These are phyloP conservation scores for Capricornis sumatraensis DNA, from an alignment of 2,113 vertebrate species.

Conservation along the genomic window DNA sequence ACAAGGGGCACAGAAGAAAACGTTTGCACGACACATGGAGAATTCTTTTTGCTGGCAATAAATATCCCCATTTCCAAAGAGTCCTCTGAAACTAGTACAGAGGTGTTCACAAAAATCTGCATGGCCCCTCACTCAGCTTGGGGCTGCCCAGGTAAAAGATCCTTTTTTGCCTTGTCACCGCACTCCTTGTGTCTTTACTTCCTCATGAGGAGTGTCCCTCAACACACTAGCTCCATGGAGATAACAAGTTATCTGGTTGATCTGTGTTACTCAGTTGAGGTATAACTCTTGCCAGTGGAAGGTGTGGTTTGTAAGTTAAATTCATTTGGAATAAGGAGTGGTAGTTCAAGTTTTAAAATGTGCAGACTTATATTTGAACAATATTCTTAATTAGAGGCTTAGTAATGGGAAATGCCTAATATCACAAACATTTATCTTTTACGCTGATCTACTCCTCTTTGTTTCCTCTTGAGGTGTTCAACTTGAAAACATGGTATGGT, in stretches of 20 bases:
- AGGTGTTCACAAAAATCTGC: not conserved
- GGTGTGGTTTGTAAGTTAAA: not conserved
- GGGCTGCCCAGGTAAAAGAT: not conserved
- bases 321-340: not conserved
- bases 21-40: not conserved
- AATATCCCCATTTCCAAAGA: not conserved
- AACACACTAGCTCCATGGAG: not conserved
- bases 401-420: not conserved
- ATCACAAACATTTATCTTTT: not conserved
- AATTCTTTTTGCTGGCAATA: conserved; percentile 2
- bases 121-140: not conserved
- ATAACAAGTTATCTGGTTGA: not conserved
- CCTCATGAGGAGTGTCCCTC: not conserved
- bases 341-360: conserved; percentile 6
- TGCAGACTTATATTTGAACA: not conserved
- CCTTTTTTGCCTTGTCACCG: not conserved
- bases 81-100: not conserved
- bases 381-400: conserved; percentile 13
- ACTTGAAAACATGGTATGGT: not conserved
- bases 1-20: conserved; percentile 1
- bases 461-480: not conserved
- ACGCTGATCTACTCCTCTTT: not conserved
- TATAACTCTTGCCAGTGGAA: not conserved
- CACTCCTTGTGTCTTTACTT: not conserved
- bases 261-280: not conserved